These are phyloP conservation scores for Girardia tigrina DNA, from an alignment of 2,888 invertebrate species.

Conservation along the genomic window DNA sequence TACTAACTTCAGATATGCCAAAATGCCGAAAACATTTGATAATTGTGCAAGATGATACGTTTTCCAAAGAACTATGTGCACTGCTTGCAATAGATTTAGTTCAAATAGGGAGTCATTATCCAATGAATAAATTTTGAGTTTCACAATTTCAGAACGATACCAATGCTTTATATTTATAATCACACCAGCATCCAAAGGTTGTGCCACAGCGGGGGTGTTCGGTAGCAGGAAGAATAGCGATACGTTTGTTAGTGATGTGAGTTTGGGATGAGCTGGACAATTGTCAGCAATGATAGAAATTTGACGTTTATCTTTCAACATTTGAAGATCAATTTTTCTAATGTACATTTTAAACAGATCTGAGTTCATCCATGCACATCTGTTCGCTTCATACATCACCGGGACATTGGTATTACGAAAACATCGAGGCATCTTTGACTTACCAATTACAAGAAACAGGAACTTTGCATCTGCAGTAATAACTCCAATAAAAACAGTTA, in stretches of 20 bases:
- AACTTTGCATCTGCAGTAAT: constrained; percentile 19
- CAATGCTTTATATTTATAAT: too few relatives aligned
- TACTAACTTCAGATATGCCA: too few relatives aligned
- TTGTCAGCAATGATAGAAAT: constrained; percentile 39
- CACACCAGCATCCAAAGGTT: constrained; percentile 40
- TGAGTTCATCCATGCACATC: constrained; percentile 17
- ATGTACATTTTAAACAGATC: constrained; percentile 39
- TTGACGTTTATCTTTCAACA: constrained; percentile 33
- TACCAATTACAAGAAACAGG: constrained; percentile 1
- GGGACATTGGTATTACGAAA: neutral
- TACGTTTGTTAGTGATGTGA: constrained; percentile 37
- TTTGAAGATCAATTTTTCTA: constrained; percentile 37
- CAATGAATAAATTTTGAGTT: too few relatives aligned
- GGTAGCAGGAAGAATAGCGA: constrained; percentile 39
- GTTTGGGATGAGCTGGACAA: constrained; percentile 38
- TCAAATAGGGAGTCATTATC: too few relatives aligned
- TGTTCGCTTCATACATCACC: neutral
- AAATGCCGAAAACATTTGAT: too few relatives aligned
- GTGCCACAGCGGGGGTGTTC: constrained; percentile 39
- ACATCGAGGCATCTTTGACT: constrained; percentile 20
- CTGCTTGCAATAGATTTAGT: too few relatives aligned
- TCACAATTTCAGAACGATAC: too few relatives aligned
- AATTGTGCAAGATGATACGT: too few relatives aligned
- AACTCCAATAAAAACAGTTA: neutral
- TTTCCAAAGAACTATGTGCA: too few relatives aligned